Base-by-base conservation (phyloP, 2,888 invertebrate species). In the Crioceris asparagi region DNA sequence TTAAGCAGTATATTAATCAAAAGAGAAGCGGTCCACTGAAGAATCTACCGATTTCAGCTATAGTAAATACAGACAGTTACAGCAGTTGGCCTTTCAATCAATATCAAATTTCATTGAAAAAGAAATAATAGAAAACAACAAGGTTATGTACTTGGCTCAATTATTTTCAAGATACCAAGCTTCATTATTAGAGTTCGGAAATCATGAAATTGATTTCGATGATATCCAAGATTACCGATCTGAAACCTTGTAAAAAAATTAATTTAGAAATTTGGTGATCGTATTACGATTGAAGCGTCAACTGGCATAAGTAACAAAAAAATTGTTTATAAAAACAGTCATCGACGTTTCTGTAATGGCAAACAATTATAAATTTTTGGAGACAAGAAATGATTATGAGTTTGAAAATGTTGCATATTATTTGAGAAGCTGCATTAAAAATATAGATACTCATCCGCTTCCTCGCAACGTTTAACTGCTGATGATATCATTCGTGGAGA, bases 401-500 rank as follows among this genome's bases (percentile, higher is more conserved):
- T 45, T 45, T 43, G 45, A 51, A 39, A 36, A 51, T 44, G 52
- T 53, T 17, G 46, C 50, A 40, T 52, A 44, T 40, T 8, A 47
- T 44, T 51, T 53, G 35, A 50, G 52, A 50, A 52, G 30, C 25
- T 51, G 50, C 45, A 51, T 52, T 19, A 52, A 46, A 40, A 49
- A 47, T 40, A 47, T 46, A 14, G 26, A 42, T 42, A n/a, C 5
- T 38, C 34, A 43, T 19, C 40, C 40, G 17, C 31, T 43, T n/a
- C 36, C 45, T 36, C 12, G 38, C 26, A 18, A 27, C 11, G 8
- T n/a, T n/a, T 43, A 36, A 40, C 40, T 10, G 36, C 36, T 33
- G 36, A 43, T 32, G 38, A 36, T 27, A 17, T 39, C n/a, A n/a
- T n/a, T n/a, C n/a, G n/a, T n/a, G n/a, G n/a, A n/a, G n/a, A n/a